These are phyloP conservation scores for Gryon sp. DNA, from an alignment of 1,140 invertebrate genomes.

Conservation along the genomic window DNA sequence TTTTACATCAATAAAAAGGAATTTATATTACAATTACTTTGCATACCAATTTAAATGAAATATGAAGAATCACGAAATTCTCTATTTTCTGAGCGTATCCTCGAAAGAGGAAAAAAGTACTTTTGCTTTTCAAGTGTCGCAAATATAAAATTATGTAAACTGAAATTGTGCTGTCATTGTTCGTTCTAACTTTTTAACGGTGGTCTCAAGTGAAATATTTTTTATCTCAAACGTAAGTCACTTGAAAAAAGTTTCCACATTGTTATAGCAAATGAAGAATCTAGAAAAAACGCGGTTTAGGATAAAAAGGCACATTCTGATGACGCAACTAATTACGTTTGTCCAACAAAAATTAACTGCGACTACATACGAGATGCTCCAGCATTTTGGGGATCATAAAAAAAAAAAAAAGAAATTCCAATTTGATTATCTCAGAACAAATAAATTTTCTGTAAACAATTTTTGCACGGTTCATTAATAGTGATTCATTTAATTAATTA, in stretches of 20 bases:
- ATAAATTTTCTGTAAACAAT: no score
- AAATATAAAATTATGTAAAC: conserved; percentile 57
- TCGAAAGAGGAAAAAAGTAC: no score
- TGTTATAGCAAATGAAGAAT: conserved; percentile 36
- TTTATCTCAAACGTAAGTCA: conserved; percentile 44
- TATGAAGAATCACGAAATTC: no score
- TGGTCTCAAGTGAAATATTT: conserved; percentile 51
- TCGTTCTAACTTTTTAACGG: conserved; percentile 50
- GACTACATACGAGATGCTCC: background rate
- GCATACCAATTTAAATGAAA: no score
- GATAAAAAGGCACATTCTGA: conserved; percentile 6
- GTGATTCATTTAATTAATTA: no score
- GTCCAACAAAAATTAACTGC: conserved; percentile 23
- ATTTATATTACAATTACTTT: no score
- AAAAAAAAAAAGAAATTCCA: no score
- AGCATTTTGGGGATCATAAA: no score
- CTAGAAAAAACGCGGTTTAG: conserved; percentile 10
- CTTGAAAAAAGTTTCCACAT: conserved; percentile 46
- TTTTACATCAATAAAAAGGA: no score
- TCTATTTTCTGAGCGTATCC: no score
- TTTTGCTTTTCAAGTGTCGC: conserved; percentile 29
- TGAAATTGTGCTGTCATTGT: conserved; percentile 57
- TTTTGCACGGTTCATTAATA: no score
- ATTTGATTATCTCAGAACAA: no score
- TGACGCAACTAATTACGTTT: conserved; percentile 48